Evolutionary conservation across 2,888 invertebrate genomes (phyloP), one percentile per base, ranked within the genome.

Genomic region (Drosophila conformis): DNA sequence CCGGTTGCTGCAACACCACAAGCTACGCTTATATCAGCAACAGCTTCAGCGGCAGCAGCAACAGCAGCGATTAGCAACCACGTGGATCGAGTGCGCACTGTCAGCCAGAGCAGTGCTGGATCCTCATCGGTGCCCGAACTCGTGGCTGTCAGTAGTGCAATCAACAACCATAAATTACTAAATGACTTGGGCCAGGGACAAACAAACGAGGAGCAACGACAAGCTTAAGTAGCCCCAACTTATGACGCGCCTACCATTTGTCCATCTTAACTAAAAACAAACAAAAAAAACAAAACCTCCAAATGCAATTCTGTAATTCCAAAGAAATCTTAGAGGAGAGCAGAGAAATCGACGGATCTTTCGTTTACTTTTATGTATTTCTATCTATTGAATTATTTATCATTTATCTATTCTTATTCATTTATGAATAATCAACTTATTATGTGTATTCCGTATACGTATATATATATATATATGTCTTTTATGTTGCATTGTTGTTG

Each of bases 41-140:
- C 56, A 25, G 53, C 35, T 13, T 77, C 82, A 59, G 61, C 80
- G 31, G 70, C 71, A 70, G 71, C 83, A 57, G 53, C 80, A 76
- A 79, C 85, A 11, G 59, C 61, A n/a, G 65, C 72, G 15, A 73
- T 73, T 6, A 73, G 69, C 27, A 83, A 87, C 56, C 86, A 80
- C 67, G 73, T 94, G 95, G 21, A 94, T 94, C 96, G 96, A 91
- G 95, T 95, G 64, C 94, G 96, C 71, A 95, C 95, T 40, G 95
- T 95, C 68, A 95, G 95, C 91, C 95, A 95, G 86, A 94, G 93
- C 80, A 93, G 93, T 81, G 92, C 73, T 53, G 90, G 90, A 42
- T 92, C 92, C 11, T 92, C 92, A 2, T 85, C 82, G 36, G 90
- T 82, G 62, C 88, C 92, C 29, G 92, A 92, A 59, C 75, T 90